These are phyloP conservation scores for Mormyrops attenuatus DNA, from an alignment of 2,797 vertebrate genomes.

Conservation along the genomic window DNA sequence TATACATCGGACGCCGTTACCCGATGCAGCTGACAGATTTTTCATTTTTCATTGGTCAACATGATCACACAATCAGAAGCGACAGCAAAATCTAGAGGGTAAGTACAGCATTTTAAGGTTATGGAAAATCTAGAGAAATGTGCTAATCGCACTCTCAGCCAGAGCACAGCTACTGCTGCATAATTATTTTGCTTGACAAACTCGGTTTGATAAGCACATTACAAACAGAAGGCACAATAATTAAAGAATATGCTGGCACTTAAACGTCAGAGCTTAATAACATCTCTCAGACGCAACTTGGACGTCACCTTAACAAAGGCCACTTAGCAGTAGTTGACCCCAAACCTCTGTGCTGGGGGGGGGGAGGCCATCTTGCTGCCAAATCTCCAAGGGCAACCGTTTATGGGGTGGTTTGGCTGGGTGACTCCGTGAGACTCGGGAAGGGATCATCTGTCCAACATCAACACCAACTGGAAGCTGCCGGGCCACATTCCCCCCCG, in stretches of 20 bases:
- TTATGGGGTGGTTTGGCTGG: neutral
- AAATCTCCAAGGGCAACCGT: neutral
- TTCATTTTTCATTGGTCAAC: neutral
- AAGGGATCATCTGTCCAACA: neutral
- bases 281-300: neutral
- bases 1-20: neutral
- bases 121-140: neutral
- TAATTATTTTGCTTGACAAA: neutral
- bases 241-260: neutral
- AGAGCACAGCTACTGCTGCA: neutral
- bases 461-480: neutral
- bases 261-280: neutral
- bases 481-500: neutral
- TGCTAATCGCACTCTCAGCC: neutral
- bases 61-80: neutral
- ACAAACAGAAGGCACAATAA: slow-evolving; percentile 26
- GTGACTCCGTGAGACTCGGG: neutral
- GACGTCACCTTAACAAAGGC: neutral
- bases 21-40: neutral
- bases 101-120: neutral
- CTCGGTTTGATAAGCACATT: slow-evolving; percentile 26
- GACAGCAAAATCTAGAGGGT: neutral
- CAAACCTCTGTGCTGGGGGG: neutral
- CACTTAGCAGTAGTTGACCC: neutral
- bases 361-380: neutral